Evolutionary conservation across 64 coral and sea anemone genomes (phyloP), one percentile per base, ranked within the genome.

Genomic region (Porites lutea): DNA sequence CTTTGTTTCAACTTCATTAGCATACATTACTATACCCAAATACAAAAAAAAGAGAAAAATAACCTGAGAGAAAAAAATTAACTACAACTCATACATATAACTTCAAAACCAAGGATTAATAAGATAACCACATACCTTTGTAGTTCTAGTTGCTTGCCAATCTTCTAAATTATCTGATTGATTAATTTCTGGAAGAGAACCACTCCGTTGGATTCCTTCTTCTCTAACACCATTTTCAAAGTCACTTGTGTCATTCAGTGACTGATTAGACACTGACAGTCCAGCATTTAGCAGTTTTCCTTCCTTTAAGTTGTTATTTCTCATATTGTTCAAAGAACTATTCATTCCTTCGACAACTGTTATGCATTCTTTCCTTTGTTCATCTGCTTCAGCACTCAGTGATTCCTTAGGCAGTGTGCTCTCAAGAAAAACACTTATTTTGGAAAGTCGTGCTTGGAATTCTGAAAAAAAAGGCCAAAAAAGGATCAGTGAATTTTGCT

Each of bases 321-420:
- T 89, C 23, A 90, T 48, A 52, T 78, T 78, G 71, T 87, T 75
- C 45, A 97, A 47, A 62, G 88, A 86, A 19, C 88, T 77, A 78
- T 77, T 86, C 64, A 97, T 89, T 51, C 93, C 76, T 69, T 86
- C 52, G 3, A 97, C 16, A 45, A 91, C 57, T 9, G 21, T 64
- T 45, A 97, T 43, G 27, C 95, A 97, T 92, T 97, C 92, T 71
- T 88, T 48, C n/a, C 92, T 89, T 43, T 94, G 82, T n/a, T 46
- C 8, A 52, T 97, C 92, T 13, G 95, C 93, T 19, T 87, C 88
- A 3, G 64, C 44, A 70, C 92, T 97, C 52, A 97, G 88, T 66
- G 65, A 53, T 91, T 97, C 95, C 22, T 74, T 91, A 19, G 68
- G 61, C 27, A 97, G 50, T 52, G 77, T 93, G 46, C 91, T 93